phyloP scores from a whole-genome alignment of 2,797 vertebrate genomes.

The Enteromius fasciolatus region DNA sequence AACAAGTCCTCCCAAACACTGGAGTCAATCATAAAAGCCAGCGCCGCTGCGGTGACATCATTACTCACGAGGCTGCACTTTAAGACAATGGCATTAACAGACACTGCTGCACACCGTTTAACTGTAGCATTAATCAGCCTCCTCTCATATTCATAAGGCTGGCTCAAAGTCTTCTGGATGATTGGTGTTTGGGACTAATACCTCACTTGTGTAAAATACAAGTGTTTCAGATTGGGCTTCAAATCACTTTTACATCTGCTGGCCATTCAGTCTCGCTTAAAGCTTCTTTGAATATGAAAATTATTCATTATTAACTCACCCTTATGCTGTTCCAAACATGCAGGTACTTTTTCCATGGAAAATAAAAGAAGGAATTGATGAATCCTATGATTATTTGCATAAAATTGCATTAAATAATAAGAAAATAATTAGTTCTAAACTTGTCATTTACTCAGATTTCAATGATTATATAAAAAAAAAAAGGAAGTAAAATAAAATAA shows the following conservation, averaged over 20 bases:
- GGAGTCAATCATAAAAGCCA: conserved; percentile 8
- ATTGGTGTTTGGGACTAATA: conserved; percentile 20
- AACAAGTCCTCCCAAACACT: conserved; percentile 25
- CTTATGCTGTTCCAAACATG: background rate
- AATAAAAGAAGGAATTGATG: background rate
- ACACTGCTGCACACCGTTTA: conserved; percentile 9
- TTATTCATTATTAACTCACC: background rate
- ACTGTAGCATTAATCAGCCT: background rate
- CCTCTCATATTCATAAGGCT: conserved; percentile 11
- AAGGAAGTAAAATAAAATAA: too few relatives aligned
- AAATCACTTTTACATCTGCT: conserved; percentile 32
- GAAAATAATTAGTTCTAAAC: background rate
- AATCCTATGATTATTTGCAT: background rate
- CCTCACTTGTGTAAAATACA: conserved; percentile 10
- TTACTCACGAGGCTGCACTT: conserved; percentile 27
- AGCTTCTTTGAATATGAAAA: background rate
- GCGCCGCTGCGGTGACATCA: conserved; percentile 4
- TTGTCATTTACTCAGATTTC: background rate
- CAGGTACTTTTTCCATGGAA: background rate
- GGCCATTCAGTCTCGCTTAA: conserved; percentile 5
- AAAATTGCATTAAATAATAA: background rate
- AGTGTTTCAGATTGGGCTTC: conserved; percentile 8
- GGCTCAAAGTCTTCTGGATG: conserved; percentile 2
- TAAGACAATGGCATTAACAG: conserved; percentile 32
- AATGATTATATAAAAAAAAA: background rate